phyloP scores from a whole-genome alignment of 2,797 vertebrate species.

The Pipistrellus pygmaeus region DNA sequence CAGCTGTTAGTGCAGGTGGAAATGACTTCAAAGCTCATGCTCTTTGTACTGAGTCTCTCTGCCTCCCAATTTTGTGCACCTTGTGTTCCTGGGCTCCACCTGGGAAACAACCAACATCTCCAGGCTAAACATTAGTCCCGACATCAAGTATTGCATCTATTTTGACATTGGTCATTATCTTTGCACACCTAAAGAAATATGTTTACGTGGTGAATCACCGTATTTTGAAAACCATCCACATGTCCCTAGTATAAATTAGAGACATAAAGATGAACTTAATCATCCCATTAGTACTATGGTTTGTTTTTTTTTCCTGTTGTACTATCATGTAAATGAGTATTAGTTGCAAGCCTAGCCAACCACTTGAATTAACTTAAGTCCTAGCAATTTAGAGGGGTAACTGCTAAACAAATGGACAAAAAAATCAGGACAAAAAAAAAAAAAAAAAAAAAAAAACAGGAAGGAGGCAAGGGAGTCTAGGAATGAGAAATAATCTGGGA shows the following conservation, averaged over 20 bases:
- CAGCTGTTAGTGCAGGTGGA: background rate
- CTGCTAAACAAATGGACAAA: background rate
- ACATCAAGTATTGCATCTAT: conserved; percentile 29
- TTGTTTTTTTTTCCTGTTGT: background rate
- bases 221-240: conserved; percentile 68
- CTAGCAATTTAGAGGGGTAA: background rate
- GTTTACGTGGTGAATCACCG: conserved; percentile 63
- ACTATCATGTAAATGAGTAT: background rate
- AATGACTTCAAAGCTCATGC: background rate
- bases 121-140: conserved; percentile 57
- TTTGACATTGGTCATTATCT: conserved; percentile 64
- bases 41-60: background rate
- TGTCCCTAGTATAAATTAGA: conserved; percentile 52
- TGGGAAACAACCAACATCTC: conserved; percentile 12
- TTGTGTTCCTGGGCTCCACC: background rate
- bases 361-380: background rate
- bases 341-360: background rate
- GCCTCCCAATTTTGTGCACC: background rate
- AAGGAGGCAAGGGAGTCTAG: background rate
- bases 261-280: conserved; percentile 30
- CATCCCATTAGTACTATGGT: background rate
- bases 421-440: background rate
- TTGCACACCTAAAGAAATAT: conserved; percentile 25
- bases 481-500: background rate
- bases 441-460: background rate